Evolutionary conservation across 2,888 invertebrate species (phyloP), one percentile per base, ranked within the genome.

Genomic region (Diarsia rubi): DNA sequence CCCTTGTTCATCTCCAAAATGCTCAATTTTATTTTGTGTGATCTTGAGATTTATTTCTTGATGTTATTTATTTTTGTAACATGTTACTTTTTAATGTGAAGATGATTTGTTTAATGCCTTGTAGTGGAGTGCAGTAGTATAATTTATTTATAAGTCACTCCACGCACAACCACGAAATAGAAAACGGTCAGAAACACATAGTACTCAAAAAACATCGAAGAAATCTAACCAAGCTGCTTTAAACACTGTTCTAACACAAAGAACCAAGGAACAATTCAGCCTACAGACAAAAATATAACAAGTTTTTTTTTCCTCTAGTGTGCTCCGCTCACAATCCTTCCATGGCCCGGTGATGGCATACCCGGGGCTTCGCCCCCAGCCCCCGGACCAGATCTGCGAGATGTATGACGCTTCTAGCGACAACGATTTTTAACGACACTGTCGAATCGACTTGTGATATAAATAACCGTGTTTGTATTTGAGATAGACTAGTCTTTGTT

Each of bases 281-380:
- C 16, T n/a, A 4, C 21, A 0, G 12, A 75, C 11, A 24, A 75
- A 65, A 47, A 31, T 21, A 49, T 68, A 70, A 80, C 14, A 0
- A 16, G 4, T 49, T 47, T 69, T 60, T 54, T 8, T 69, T 65
- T 31, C 74, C 96, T 97, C 97, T 90, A 97, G 96, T 89, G 97
- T 97, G 84, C 95, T 97, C 79, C 96, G 97, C 87, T 97, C 97
- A 86, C 97, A 97, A 92, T 97, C 97, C 82, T 97, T 97, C 93
- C 97, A 97, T 92, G 97, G 97, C 65, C 97, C 97, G 52, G 94
- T 97, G 87, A 89, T 95, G 83, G 90, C 93, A 78, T 94, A 95
- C 24, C 89, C 94, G 44, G 93, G 91, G 31, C 86, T 92, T 24
- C 93, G 94, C 71, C 92, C 93, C 86, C 90, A 92, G 81, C 91